Conservation (phyloP, 2,113 vertebrate species). For the Seriola rivoliana region DNA sequence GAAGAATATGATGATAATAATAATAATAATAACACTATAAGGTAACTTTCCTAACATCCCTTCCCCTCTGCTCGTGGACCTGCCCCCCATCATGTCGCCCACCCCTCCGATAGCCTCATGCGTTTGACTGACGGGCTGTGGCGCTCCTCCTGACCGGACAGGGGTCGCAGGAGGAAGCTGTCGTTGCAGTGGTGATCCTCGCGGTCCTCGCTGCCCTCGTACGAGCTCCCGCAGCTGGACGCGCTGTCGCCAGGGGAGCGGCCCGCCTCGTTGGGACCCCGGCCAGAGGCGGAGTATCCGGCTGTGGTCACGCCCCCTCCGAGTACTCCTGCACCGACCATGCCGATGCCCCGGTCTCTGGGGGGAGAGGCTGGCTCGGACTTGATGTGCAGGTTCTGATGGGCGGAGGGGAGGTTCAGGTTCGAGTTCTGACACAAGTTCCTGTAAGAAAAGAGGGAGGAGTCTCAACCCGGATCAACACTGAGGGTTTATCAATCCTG, state of each 20-base stretch:
- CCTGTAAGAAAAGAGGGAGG: constrained; percentile 87
- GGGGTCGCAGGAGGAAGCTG: constrained; percentile 91
- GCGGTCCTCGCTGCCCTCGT: constrained; percentile 94
- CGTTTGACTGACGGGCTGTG: constrained; percentile 96
- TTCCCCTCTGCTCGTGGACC: constrained; percentile 9
- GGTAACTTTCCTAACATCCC: constrained; percentile 65
- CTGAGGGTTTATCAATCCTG: no score
- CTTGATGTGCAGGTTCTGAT: constrained; percentile 97
- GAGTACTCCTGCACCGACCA: constrained; percentile 38
- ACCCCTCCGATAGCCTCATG: constrained; percentile 96
- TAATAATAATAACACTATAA: constrained; percentile 81
- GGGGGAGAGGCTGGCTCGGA: constrained; percentile 98
- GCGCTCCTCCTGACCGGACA: constrained; percentile 90
- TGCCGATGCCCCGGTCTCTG: constrained; percentile 85
- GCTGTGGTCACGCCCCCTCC: constrained; percentile 68
- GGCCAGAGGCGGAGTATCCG: constrained; percentile 50
- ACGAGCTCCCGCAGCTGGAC: constrained; percentile 98
- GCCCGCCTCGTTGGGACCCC: constrained; percentile 85
- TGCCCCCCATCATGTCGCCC: constrained; percentile 92
- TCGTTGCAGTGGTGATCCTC: constrained; percentile 88
- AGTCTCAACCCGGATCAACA: no score
- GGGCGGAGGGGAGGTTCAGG: constrained; percentile 92
- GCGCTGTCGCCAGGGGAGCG: constrained; percentile 95
- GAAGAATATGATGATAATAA: constrained; percentile 86
- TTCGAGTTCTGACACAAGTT: constrained; percentile 96